phyloP scores from a whole-genome alignment of 1,140 invertebrate genomes.

The Ruditapes philippinarum region DNA sequence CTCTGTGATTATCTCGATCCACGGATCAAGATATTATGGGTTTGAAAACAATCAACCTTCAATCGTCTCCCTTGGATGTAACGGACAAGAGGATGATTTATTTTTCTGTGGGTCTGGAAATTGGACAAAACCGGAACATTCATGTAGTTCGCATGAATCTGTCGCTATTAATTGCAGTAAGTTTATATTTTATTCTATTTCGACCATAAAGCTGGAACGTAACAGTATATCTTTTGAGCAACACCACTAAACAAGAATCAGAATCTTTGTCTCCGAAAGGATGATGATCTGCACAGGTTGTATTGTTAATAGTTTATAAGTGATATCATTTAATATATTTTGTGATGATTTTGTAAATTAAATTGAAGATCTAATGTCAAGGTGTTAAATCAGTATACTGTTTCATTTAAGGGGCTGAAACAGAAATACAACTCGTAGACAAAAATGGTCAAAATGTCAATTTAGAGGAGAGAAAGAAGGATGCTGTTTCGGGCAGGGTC shows the following conservation, averaged over 20 bases:
- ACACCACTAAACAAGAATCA: no score
- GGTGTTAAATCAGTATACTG: no score
- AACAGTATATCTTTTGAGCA: no score
- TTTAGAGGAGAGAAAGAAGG: background rate
- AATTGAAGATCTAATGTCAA: no score
- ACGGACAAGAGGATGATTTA: constrained; percentile 11
- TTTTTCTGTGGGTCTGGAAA: background rate
- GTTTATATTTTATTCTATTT: background rate
- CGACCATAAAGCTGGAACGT: no score
- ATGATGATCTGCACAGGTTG: no score
- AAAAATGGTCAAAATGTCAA: background rate
- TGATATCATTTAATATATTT: no score
- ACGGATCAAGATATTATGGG: background rate
- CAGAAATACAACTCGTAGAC: background rate
- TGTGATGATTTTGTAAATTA: no score
- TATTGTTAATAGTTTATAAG: no score
- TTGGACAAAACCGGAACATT: background rate
- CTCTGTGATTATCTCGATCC: no score
- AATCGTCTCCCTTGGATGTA: background rate
- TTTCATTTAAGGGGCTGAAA: background rate
- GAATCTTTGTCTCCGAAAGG: no score
- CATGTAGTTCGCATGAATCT: background rate
- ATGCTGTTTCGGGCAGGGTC: background rate
- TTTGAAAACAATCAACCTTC: background rate
- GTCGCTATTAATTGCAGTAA: background rate